Percentiles rank a stretch among this genome's conserved stretches.
Conservation (phyloP, 2,797 vertebrate genomes). For the Artibeus lituratus region DNA sequence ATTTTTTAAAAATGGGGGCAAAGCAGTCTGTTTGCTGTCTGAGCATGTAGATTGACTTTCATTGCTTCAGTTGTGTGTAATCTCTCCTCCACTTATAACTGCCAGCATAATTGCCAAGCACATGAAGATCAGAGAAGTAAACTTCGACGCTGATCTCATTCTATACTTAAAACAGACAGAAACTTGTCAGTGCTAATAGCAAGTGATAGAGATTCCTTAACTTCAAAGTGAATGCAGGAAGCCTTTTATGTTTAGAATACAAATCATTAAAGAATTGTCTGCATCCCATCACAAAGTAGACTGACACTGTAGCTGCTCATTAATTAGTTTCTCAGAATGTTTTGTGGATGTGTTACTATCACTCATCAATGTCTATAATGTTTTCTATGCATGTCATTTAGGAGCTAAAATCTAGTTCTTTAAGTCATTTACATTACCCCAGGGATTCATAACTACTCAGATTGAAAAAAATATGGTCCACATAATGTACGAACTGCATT, state of each 20-base stretch:
- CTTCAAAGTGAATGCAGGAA: slow-evolving; percentile 5
- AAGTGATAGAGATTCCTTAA: slow-evolving; percentile 18
- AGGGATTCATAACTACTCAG: not conserved
- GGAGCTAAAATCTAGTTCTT: not conserved
- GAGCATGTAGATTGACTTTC: not conserved
- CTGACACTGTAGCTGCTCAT: not conserved
- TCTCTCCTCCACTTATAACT: not conserved
- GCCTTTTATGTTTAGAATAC: slow-evolving; percentile 26
- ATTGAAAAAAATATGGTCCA: slow-evolving; percentile 22
- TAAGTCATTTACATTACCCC: not conserved
- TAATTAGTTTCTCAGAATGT: slow-evolving; percentile 36
- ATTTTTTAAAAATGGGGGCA: not conserved
- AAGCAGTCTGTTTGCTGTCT: not conserved
- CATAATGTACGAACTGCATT: not conserved
- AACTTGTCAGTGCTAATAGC: not conserved
- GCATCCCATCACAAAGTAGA: not conserved
- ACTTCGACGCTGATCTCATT: not conserved
- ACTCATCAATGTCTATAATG: not conserved
- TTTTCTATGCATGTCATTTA: not conserved
- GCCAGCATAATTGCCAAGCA: not conserved
- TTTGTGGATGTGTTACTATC: not conserved
- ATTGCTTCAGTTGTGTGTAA: not conserved
- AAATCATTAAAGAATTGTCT: slow-evolving; percentile 26
- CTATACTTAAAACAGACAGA: not conserved
- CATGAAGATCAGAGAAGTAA: not conserved